Percentiles rank a stretch among this genome's conserved stretches.
Conservation (phyloP, 2,113 vertebrate genomes). For the Fukomys damarensis region DNA sequence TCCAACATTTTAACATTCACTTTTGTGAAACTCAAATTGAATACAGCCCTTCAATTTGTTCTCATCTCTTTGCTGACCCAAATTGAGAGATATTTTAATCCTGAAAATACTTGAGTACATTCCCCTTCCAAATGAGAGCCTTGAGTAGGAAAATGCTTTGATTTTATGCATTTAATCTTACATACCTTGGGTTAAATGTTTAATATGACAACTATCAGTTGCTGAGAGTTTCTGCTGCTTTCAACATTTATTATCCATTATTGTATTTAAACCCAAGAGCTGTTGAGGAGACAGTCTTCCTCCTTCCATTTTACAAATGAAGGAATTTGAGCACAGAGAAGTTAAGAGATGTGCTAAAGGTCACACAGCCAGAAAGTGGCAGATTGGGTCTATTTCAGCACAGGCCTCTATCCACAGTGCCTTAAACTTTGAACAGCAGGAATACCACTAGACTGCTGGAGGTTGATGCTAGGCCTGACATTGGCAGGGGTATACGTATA, state of each 20-base stretch:
- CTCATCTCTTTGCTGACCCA: conserved; percentile 5
- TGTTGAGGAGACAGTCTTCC: not conserved
- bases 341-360: conserved; percentile 4
- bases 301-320: conserved; percentile 38
- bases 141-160: conserved; percentile 38
- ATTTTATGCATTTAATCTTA: conserved; percentile 4
- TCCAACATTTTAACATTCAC: not conserved
- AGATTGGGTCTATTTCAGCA: not conserved
- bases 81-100: conserved; percentile 43
- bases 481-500: not conserved
- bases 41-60: not conserved
- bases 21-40: conserved; percentile 41
- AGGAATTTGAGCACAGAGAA: not conserved
- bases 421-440: not conserved
- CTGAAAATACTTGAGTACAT: conserved; percentile 22
- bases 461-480: not conserved
- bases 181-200: not conserved
- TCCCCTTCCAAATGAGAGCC: conserved; percentile 15
- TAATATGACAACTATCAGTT: not conserved
- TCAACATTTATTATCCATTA: not conserved
- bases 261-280: conserved; percentile 1
- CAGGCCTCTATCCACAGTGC: not conserved
- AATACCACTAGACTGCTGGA: not conserved
- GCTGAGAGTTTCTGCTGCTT: not conserved
- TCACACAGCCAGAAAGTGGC: not conserved